Evolutionary conservation across 2,888 invertebrate species (phyloP).

Genomic region (Brenthis daphne): DNA sequence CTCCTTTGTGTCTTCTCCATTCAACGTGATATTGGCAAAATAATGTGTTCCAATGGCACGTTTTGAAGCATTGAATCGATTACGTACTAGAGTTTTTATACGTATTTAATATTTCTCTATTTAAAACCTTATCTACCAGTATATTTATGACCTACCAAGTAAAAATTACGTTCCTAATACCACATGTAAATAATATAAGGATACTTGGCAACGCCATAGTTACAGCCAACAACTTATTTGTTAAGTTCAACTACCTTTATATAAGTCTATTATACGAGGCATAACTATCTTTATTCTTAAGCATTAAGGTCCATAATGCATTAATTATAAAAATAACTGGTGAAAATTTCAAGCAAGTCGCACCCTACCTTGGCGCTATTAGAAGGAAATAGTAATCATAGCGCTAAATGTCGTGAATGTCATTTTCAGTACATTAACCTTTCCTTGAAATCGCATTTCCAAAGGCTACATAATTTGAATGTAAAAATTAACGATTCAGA

Average conservation of each 20-base stretch:
- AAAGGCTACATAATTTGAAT: background rate
- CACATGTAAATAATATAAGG: constrained; percentile 1
- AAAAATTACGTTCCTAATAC: background rate
- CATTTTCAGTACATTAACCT: constrained; percentile 3
- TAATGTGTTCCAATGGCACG: too few species aligned
- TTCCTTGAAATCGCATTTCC: too few species aligned
- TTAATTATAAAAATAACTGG: background rate
- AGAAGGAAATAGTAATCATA: constrained; percentile 3
- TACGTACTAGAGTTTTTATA: too few species aligned
- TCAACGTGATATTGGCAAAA: too few species aligned
- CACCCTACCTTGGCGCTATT: background rate
- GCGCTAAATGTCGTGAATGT: background rate
- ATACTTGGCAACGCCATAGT: constrained; percentile 27
- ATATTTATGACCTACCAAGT: background rate
- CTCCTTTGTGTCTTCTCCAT: too few species aligned
- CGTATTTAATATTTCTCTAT: too few species aligned
- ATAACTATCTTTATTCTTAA: background rate
- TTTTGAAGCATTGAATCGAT: too few species aligned
- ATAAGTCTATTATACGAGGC: background rate
- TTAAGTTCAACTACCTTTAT: constrained; percentile 24
- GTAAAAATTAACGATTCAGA: too few species aligned
- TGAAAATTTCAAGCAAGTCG: background rate
- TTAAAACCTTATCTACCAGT: too few species aligned
- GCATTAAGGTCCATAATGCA: background rate
- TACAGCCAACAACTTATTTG: constrained; percentile 27